phyloP scores from a whole-genome alignment of 2,797 vertebrate genomes.

The Decapterus maruadsi region DNA sequence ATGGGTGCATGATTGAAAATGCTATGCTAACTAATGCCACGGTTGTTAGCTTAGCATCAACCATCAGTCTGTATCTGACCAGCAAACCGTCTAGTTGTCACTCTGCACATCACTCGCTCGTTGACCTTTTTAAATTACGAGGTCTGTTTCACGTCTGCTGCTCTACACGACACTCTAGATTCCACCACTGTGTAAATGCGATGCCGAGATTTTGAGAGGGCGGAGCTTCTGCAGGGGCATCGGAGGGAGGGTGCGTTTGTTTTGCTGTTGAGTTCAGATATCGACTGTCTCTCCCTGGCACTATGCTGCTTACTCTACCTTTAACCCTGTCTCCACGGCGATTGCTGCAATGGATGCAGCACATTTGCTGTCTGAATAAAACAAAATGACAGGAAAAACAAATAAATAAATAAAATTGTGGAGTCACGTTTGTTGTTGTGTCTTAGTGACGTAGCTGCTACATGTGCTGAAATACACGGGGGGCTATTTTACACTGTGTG shows the following conservation, averaged over 20 bases:
- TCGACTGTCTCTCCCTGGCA: background rate
- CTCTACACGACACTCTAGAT: background rate
- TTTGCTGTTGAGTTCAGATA: background rate
- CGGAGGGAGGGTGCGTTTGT: background rate
- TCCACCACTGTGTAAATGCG: background rate
- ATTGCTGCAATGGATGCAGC: conserved; percentile 78
- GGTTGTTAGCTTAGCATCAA: background rate
- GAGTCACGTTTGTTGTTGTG: conserved; percentile 38
- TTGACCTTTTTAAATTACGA: background rate
- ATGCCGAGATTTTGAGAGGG: background rate
- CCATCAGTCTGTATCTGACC: background rate
- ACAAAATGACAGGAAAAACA: conserved; percentile 54
- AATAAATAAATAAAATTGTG: conserved; percentile 19
- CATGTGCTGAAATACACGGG: conserved; percentile 36
- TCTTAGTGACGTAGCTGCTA: conserved; percentile 31
- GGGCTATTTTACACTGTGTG: conserved; percentile 36
- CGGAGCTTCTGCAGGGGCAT: background rate
- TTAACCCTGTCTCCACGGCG: conserved; percentile 79
- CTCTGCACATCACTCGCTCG: background rate
- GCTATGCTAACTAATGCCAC: background rate
- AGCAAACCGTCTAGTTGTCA: background rate
- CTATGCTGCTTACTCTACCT: background rate
- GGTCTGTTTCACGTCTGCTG: background rate
- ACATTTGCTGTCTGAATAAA: conserved; percentile 76
- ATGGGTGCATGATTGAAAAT: background rate